Evolutionary conservation across 2,888 invertebrate genomes (phyloP), one percentile per base, ranked within the genome.

Genomic region (Chrysolina haemoptera): DNA sequence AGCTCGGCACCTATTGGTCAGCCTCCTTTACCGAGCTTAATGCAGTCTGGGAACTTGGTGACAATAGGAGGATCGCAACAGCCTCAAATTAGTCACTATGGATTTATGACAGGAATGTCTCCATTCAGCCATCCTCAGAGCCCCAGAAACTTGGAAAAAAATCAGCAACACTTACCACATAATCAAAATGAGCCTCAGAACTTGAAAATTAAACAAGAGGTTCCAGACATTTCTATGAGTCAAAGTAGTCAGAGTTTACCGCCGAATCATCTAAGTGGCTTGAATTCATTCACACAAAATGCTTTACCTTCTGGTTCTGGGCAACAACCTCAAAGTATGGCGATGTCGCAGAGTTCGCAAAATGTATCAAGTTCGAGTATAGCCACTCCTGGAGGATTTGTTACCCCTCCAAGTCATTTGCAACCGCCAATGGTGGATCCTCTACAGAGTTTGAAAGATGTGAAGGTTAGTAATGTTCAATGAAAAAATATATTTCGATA

Each of bases 371-470:
- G 68, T 27, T 68, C 74, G 0, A 70, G 71, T 63, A 68, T 76
- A 48, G 59, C 76, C 10, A 73, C 79, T 1, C 71, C 80, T 35
- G 77, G 76, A 16, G 78, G 79, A 0, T 82, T 81, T 68, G 79
- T 82, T 12, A 79, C 83, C 0, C 80, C 84, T 6, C 77, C 82
- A 41, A 76, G 78, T 63, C 80, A 80, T 64, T 20, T 81, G 66
- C 80, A 77, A 35, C 75, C 75, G 3, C 81, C 81, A 6, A 75
- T 79, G 67, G 70, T 71, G 6, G 94, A 95, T 89, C 95, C 95
- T 3, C 85, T 95, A 77, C 94, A 95, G 84, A 94, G 94, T 79
- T 88, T 95, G 10, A 94, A 94, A 85, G 94, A 94, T 86, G 94
- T 95, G 0, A 94, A 94, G 89, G 94, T 94, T 68, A 53, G 70